Base-by-base conservation (phyloP, 2,797 vertebrate species). In the Dendrocincla fuliginosa region DNA sequence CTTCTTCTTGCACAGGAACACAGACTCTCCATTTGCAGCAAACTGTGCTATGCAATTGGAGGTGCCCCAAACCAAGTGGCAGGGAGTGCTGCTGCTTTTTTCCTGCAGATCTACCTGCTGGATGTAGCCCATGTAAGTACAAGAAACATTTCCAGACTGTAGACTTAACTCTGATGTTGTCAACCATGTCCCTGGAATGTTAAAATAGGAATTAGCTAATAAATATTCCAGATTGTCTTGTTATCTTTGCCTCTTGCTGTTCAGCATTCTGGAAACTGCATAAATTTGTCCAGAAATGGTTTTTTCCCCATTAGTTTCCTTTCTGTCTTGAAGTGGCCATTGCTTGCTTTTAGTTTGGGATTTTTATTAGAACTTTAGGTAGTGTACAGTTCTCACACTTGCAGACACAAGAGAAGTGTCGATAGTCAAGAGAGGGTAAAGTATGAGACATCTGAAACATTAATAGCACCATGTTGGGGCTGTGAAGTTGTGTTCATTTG, bases 21-120 rank as follows among this genome's bases (percentile, higher is more conserved):
- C 97, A 56, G 97, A 89, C 97, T 99, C 84, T 98, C 99, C 0
- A 75, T 99, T 69, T 98, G 98, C 75, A 98, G 97, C 50, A 99
- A 99, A 85, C 23, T 99, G 47, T 99, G 99, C 96, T 99, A 99
- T 15, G 99, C 99, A 63, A 98, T 99, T 28, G 99, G 99, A 25
- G 99, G 99, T 5, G 98, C 98, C 4, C 99, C 99, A 57, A 99
- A 99, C 95, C 99, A 99, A 93, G 98, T 99, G 90, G 99, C 99
- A 7, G 98, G 98, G 83, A 99, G 99, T 9, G 99, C 99, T 65
- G 98, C 98, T 1, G 98, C 99, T 46, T 99, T 99, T 97, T 99
- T 99, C 97, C 98, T 99, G 75, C 99, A 99, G 92, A 99, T 99
- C 96, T 99, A 99, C 98, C 98, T 99, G 94, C 98, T 99, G 1